phyloP scores from a whole-genome alignment of 2,888 invertebrate genomes.

The Chymomyza caudatula region DNA sequence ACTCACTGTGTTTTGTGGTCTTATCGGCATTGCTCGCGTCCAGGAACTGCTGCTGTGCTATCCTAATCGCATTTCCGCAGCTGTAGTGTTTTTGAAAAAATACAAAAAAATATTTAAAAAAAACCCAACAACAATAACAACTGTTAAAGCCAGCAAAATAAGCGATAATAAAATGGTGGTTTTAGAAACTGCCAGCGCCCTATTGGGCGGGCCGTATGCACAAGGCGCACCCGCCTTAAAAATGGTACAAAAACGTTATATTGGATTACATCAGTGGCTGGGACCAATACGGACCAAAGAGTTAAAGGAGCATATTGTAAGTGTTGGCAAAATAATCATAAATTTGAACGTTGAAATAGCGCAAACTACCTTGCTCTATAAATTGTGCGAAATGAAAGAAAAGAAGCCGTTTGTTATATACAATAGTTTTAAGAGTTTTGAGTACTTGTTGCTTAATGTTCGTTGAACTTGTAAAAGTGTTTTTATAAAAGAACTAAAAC shows the following conservation, averaged over 20 bases:
- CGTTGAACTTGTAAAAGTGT: no score
- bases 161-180: slow-evolving; percentile 81
- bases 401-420: no score
- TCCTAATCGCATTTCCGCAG: not conserved
- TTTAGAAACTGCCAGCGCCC: slow-evolving; percentile 86
- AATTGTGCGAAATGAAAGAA: no score
- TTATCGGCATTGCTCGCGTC: no score
- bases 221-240: slow-evolving; percentile 91
- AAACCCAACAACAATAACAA: not conserved
- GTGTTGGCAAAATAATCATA: no score
- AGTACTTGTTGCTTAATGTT: no score
- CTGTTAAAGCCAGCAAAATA: not conserved
- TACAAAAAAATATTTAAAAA: not conserved
- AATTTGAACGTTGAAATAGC: no score
- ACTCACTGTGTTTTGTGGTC: not conserved
- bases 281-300: slow-evolving; percentile 90
- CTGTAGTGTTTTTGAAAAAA: not conserved
- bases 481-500: no score
- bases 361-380: no score
- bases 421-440: no score
- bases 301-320: slow-evolving; percentile 88
- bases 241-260: slow-evolving; percentile 93
- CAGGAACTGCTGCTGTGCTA: not conserved
- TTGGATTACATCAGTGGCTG: slow-evolving; percentile 93
- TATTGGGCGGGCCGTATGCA: slow-evolving; percentile 88